Conservation (phyloP, 2,113 vertebrate genomes). For the Chaetodon auriga region DNA sequence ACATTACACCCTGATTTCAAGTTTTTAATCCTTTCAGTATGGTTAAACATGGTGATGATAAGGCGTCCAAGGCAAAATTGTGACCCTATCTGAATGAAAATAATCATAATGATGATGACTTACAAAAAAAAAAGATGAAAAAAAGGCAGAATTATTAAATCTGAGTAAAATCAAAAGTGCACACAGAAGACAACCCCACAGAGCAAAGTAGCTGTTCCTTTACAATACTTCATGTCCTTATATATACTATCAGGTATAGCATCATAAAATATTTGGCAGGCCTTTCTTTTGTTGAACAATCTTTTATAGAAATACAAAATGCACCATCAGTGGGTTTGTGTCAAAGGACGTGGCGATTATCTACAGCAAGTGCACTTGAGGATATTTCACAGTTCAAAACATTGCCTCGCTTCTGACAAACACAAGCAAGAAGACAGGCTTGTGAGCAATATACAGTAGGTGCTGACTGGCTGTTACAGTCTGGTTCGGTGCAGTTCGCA, state of each 20-base stretch:
- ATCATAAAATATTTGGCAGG: constrained; percentile 64
- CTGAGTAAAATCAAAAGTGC: constrained; percentile 26
- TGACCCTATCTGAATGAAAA: constrained; percentile 29
- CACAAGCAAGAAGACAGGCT: constrained; percentile 46
- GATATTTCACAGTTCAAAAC: constrained; percentile 77
- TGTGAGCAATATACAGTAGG: constrained; percentile 42
- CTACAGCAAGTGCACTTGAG: constrained; percentile 85
- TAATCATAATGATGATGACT: not conserved
- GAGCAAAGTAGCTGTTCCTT: constrained; percentile 35
- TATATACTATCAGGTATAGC: constrained; percentile 57
- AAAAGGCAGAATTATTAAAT: constrained; percentile 16
- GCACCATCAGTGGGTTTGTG: constrained; percentile 73
- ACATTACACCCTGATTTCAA: constrained; percentile 43
- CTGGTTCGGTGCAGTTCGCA: constrained; percentile 56
- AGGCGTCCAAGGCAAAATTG: constrained; percentile 7
- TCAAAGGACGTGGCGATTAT: constrained; percentile 70
- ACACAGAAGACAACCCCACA: constrained; percentile 18
- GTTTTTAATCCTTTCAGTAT: constrained; percentile 41
- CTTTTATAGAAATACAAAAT: constrained; percentile 76
- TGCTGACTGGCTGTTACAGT: constrained; percentile 60
- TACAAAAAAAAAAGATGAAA: not conserved
- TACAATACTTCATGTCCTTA: constrained; percentile 43
- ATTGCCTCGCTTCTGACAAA: constrained; percentile 45
- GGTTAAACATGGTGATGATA: constrained; percentile 11
- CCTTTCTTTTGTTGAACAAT: constrained; percentile 53